These are phyloP conservation scores for Dendrocopos noguchii DNA, from an alignment of 2,113 vertebrate genomes.

Conservation along the genomic window DNA sequence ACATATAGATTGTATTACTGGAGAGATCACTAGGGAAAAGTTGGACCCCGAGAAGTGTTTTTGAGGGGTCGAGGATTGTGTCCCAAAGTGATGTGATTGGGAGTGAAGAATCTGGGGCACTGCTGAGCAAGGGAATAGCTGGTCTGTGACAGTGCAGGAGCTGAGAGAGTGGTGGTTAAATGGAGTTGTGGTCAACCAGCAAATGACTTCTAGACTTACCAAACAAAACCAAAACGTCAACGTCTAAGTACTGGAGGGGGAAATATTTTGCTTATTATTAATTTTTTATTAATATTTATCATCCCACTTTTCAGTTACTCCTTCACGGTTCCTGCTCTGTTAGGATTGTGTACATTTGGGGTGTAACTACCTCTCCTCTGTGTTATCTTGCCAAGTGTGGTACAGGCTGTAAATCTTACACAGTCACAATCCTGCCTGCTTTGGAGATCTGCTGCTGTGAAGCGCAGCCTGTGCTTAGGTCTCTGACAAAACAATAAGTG, in stretches of 20 bases:
- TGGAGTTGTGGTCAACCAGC: neutral
- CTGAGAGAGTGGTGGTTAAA: neutral
- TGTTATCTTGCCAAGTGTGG: neutral
- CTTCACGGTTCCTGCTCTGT: neutral
- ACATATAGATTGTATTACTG: accelerated
- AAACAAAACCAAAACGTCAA: neutral
- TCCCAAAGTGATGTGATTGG: accelerated
- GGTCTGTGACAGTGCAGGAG: neutral
- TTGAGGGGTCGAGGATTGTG: neutral
- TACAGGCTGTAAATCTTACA: neutral
- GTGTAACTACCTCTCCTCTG: neutral
- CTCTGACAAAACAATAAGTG: neutral
- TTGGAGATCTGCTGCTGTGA: neutral
- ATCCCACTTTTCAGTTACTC: neutral
- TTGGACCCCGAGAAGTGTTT: accelerated
- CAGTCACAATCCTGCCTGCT: neutral
- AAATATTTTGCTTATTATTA: accelerated
- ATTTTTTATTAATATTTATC: accelerated
- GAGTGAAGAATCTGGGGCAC: accelerated
- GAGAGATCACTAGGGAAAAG: accelerated
- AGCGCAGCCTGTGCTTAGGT: neutral
- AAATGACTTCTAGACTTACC: accelerated
- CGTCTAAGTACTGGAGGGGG: accelerated
- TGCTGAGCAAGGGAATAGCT: accelerated
- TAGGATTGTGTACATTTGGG: neutral